Conservation (phyloP, 2,113 vertebrate genomes). For the Cryptotis parvus region DNA sequence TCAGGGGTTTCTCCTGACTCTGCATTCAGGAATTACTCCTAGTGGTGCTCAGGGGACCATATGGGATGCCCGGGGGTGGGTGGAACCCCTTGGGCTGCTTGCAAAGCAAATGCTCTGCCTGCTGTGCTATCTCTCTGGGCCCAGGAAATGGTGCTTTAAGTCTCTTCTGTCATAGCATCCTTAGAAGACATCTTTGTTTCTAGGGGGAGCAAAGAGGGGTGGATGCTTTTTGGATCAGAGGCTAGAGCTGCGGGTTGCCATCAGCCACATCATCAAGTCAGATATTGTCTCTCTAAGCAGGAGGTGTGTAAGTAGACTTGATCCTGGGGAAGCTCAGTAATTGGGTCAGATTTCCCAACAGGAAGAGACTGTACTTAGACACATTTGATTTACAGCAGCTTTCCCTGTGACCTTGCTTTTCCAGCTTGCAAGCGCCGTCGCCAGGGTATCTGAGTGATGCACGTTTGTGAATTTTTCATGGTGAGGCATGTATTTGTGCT, state of each 20-base stretch:
- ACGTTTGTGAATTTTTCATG: conserved; percentile 75
- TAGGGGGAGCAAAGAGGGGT: not conserved
- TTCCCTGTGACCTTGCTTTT: conserved; percentile 83
- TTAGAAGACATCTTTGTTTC: not conserved
- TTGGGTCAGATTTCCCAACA: conserved; percentile 83
- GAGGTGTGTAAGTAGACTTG: conserved; percentile 9
- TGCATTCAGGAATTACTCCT: no score
- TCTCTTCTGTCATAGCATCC: not conserved
- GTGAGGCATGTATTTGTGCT: conserved; percentile 59
- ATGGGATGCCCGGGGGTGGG: no score
- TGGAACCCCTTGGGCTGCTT: no score
- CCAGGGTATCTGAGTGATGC: conserved; percentile 78
- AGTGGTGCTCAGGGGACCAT: no score
- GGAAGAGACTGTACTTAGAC: conserved; percentile 77
- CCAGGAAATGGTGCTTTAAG: not conserved
- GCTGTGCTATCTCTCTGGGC: no score
- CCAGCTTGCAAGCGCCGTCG: conserved; percentile 82
- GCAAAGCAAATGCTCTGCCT: no score
- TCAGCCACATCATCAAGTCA: not conserved
- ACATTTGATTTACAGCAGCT: conserved; percentile 85
- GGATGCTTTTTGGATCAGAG: fast-evolving
- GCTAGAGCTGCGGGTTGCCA: fast-evolving
- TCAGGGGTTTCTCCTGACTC: no score
- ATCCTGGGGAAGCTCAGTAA: conserved; percentile 40
- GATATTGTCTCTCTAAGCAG: not conserved